Percentiles rank a stretch among this genome's conserved stretches.
phyloP scores from a whole-genome alignment of 2,797 vertebrate genomes.

The Enteromius mattozi region DNA sequence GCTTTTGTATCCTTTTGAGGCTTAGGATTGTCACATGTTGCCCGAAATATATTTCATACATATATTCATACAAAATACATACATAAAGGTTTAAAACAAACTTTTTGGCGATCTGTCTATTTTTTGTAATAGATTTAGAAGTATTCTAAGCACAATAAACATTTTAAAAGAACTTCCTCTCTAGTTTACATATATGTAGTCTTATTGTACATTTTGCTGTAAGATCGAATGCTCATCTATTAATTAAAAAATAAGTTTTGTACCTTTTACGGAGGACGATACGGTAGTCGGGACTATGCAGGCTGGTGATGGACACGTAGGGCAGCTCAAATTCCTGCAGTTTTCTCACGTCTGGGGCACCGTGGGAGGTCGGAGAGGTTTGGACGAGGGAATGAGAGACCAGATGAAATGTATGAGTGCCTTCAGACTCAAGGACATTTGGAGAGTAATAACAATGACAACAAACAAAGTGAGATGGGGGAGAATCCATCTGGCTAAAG shows the following conservation, averaged over 20 bases:
- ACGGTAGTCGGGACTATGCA: slow-evolving; percentile 89
- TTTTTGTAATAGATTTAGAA: not conserved
- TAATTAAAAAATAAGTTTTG: slow-evolving; percentile 33
- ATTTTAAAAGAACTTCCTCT: not conserved
- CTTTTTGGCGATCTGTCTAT: too few species aligned
- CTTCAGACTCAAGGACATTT: slow-evolving; percentile 55
- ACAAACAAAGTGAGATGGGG: slow-evolving; percentile 40
- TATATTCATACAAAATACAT: too few species aligned
- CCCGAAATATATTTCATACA: not conserved
- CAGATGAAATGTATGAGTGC: slow-evolving; percentile 47
- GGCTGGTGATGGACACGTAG: slow-evolving; percentile 94
- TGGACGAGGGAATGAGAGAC: slow-evolving; percentile 46
- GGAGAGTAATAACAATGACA: slow-evolving; percentile 47
- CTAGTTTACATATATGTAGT: not conserved
- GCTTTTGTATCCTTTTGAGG: not conserved
- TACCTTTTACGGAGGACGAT: slow-evolving; percentile 98
- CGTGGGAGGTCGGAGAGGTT: slow-evolving; percentile 36
- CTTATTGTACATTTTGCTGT: not conserved
- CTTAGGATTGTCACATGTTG: not conserved
- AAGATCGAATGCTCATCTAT: not conserved
- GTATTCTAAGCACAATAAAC: not conserved
- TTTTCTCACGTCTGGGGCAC: slow-evolving; percentile 87
- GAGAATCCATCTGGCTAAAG: slow-evolving; percentile 52
- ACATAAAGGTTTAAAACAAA: not conserved
- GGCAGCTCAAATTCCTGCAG: slow-evolving; percentile 99